Evolutionary conservation across 2,888 invertebrate species (phyloP), one percentile per base, ranked within the genome.

Genomic region (Pheosia gnoma): DNA sequence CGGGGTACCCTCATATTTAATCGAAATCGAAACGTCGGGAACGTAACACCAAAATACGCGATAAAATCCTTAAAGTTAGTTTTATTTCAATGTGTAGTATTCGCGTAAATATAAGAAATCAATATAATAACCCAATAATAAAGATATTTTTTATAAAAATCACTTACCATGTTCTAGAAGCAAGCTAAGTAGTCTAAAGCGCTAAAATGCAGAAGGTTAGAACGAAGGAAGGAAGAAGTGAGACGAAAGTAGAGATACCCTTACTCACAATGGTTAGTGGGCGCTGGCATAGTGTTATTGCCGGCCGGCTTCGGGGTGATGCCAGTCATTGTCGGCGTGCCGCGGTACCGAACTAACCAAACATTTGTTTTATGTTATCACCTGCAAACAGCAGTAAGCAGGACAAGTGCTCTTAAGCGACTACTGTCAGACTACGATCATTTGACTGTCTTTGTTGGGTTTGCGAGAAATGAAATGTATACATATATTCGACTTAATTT

Each of bases 291-390:
- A 72, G 89, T 90, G 73, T 70, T 79, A 84, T 87, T 89, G 79
- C 67, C 74, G 60, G 68, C 59, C 45, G 8, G 65, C 62, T 4
- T 61, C 57, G 53, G 74, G 61, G 65, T 54, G 25, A 60, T 61
- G 52, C 63, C 70, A 45, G 39, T 62, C 58, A 63, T 62, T 53
- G 75, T 72, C 67, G 75, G 61, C 71, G 91, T 82, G 76, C 88
- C 91, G 72, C 91, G 90, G 87, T 94, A 93, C 74, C 93, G 93
- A 90, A 93, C 94, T 94, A 94, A 90, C 86, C 88, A 91, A 93
- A 93, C 90, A 93, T 92, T 92, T 89, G 87, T 88, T 92, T 92
- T 81, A 90, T 93, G 89, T 93, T 92, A 93, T 93, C 92, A 92
- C 91, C 91, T 93, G 92, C 83, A 91, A 91, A 88, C 84, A 88